Evolutionary conservation across 2,888 invertebrate species (phyloP).

Genomic region (Eupithecia tripunctaria): DNA sequence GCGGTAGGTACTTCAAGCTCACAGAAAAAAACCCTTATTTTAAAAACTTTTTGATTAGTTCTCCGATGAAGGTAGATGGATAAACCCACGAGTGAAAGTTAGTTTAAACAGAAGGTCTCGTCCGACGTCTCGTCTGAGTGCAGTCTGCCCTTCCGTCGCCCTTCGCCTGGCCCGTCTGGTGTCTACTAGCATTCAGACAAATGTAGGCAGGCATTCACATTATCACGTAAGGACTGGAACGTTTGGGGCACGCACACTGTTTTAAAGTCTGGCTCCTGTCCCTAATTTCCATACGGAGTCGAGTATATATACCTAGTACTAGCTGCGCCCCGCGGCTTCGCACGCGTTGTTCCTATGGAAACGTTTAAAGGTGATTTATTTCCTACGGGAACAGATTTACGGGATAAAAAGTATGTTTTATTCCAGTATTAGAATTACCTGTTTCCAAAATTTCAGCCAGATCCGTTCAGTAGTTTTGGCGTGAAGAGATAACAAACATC

Average conservation of each 20-base stretch:
- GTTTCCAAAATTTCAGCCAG: no score
- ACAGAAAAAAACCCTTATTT: neutral
- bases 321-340: no score
- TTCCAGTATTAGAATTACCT: no score
- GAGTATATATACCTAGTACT: neutral
- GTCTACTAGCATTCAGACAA: slow-evolving; percentile 35
- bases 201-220: slow-evolving; percentile 38
- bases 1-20: neutral
- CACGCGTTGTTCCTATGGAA: no score
- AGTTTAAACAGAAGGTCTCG: slow-evolving; percentile 5
- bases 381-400: no score
- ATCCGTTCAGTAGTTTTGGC: no score
- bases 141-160: slow-evolving; percentile 44
- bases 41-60: slow-evolving; percentile 12
- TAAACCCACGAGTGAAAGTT: slow-evolving; percentile 9
- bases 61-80: slow-evolving; percentile 1
- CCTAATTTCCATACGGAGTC: neutral
- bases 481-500: no score
- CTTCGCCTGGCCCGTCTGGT: slow-evolving; percentile 44
- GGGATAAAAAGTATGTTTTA: no score
- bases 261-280: slow-evolving; percentile 20
- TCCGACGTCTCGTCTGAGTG: slow-evolving; percentile 17
- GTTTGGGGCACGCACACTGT: slow-evolving; percentile 32
- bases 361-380: no score
- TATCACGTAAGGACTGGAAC: slow-evolving; percentile 36